Base-by-base conservation (phyloP, 2,888 invertebrate genomes). In the Falcaria lacertinaria region DNA sequence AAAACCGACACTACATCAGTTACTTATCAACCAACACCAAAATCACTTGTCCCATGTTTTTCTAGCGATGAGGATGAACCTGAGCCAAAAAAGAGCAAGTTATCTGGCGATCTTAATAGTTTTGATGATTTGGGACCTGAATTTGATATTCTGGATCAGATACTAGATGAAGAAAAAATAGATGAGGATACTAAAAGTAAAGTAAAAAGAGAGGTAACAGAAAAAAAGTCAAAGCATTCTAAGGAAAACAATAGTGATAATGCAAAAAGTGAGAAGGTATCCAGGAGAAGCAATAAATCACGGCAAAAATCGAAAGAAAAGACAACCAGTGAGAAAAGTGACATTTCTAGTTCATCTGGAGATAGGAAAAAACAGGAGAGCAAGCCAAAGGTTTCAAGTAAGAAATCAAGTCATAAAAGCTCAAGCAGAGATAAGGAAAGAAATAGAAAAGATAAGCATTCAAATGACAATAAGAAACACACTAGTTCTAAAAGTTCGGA, bases 41-140 rank as follows among this genome's bases (percentile, higher is more conserved):
- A 80, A 37, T 73, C 81, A 11, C 67, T 83, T 42, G 86, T 79
- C 36, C 88, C 89, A 43, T 86, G 85, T 54, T 89, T 89, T 61
- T 90, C 89, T 28, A 89, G 89, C 74, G 90, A 90, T 69, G 90
- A 89, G 59, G 88, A 89, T 36, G 89, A 88, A 58, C 83, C 88
- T 44, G 66, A 70, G 8, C 42, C 43, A 14, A 89, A 89, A 48
- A 89, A 84, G 68, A 60, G 47, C 19, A 89, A 85, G 61, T 34
- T 80, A 39, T 75, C 84, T 39, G 69, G 52, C 68, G 87, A 88
- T 49, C 63, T 89, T 1, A 85, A 86, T 64, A 80, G 78, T 4
- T 65, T 90, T 34, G 89, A 89, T 74, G 88, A 89, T 41, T 65
- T 90, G 46, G 88, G 86, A 4, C 70, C 84, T 44, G 90, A 90